Conservation (phyloP, 2,888 invertebrate species). For the Pemphredon lugubris region DNA sequence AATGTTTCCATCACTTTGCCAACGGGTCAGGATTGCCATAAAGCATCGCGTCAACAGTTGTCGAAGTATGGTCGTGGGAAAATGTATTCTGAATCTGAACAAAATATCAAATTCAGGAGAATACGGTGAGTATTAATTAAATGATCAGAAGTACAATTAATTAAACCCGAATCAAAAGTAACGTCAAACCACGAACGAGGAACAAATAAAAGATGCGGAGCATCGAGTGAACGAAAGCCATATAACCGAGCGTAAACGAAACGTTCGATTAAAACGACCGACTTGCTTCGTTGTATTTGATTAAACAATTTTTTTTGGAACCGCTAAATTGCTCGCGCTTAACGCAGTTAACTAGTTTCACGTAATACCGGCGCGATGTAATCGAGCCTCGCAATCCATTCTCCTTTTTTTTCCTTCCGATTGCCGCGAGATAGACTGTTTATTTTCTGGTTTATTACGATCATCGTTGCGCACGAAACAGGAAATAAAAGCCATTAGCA, state of each 20-base stretch:
- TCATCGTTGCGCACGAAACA: neutral
- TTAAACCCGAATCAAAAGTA: too few species aligned
- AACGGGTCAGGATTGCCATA: conserved; percentile 87
- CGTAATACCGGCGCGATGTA: neutral
- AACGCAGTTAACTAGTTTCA: conserved; percentile 5
- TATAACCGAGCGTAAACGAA: conserved; percentile 17
- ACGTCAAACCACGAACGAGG: neutral
- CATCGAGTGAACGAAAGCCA: conserved; percentile 14
- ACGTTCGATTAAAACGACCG: conserved; percentile 26
- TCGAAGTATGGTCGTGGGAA: conserved; percentile 82
- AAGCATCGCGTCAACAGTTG: conserved; percentile 69
- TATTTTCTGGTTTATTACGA: neutral
- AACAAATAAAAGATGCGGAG: conserved; percentile 4
- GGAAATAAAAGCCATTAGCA: neutral
- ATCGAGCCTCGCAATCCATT: neutral
- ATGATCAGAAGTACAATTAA: too few species aligned
- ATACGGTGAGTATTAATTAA: conserved; percentile 79
- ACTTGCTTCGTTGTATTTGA: neutral
- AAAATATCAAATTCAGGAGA: conserved; percentile 85
- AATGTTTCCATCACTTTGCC: conserved; percentile 91
- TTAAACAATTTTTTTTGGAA: conserved; percentile 3
- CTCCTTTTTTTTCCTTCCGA: neutral
- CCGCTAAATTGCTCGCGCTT: neutral
- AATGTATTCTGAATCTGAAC: conserved; percentile 83
- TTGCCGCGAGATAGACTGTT: neutral